Evolutionary conservation across 2,113 vertebrate genomes (phyloP).

Genomic region (Neogobius melanostomus): DNA sequence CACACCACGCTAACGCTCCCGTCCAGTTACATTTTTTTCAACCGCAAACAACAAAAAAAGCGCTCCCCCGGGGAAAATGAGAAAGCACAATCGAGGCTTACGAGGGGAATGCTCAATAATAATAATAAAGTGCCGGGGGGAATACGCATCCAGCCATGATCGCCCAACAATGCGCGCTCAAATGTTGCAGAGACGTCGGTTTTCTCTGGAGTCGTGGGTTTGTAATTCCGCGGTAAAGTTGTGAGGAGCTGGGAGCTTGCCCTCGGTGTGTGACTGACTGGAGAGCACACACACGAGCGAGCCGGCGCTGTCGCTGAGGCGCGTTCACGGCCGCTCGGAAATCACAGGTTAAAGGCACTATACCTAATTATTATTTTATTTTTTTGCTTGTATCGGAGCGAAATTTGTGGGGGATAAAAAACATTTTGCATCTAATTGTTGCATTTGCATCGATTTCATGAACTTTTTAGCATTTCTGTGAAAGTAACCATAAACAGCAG

Average conservation of each 20-base stretch:
- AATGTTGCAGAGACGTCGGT: neutral
- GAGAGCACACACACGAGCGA: slow-evolving; percentile 15
- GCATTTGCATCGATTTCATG: too few relatives aligned
- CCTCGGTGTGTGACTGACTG: neutral
- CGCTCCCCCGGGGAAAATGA: slow-evolving; percentile 39
- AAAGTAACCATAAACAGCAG: too few relatives aligned
- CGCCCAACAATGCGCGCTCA: neutral
- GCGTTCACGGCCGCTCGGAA: slow-evolving; percentile 41
- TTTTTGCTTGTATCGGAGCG: too few relatives aligned
- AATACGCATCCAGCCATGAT: neutral
- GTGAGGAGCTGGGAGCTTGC: neutral
- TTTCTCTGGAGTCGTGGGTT: neutral
- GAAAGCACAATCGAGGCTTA: slow-evolving; percentile 7
- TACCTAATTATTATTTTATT: too few relatives aligned
- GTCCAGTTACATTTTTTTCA: slow-evolving; percentile 19
- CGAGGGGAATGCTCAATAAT: slow-evolving; percentile 18
- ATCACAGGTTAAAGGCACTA: neutral
- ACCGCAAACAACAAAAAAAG: slow-evolving; percentile 42
- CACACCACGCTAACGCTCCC: slow-evolving; percentile 17
- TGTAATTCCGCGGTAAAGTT: slow-evolving; percentile 29
- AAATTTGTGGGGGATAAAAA: too few relatives aligned
- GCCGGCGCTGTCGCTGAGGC: slow-evolving; percentile 34
- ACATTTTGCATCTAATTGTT: too few relatives aligned
- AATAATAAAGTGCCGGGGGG: neutral
- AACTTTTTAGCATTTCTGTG: too few relatives aligned